Evolutionary conservation across 1,140 invertebrate species (phyloP), one percentile per base, ranked within the genome.

Genomic region (Plodia interpunctella): DNA sequence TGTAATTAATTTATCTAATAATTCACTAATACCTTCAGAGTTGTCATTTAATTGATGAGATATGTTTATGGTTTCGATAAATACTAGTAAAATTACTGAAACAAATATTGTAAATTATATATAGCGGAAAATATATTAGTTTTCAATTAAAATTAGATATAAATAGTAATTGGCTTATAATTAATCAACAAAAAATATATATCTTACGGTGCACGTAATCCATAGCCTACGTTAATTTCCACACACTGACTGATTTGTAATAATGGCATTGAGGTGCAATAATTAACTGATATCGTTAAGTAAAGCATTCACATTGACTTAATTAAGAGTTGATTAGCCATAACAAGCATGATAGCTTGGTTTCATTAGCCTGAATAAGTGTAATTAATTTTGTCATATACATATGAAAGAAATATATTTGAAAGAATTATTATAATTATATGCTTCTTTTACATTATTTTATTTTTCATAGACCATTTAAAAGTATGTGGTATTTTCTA

Each of bases 261-360:
- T 15, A 44, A 44, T 13, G 32, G 38, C 15, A 3, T 44, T 44
- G 2, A n/a, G 3, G 15, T 44, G n/a, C 15, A n/a, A 1, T 73
- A 63, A 70, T 69, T 59, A 65, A 63, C 53, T 60, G 62, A 60
- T 70, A 72, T 72, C 67, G 67, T 60, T 66, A 65, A n/a, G n/a
- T n/a, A n/a, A 66, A 65, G 35, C 57, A 54, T 65, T 56, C 57
- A 66, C 62, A 66, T 55, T 21, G 52, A 60, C 35, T 64, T 64
- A 66, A 66, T 65, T 59, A 66, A 52, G 58, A 17, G 35, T 55
- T 57, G 28, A 68, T 69, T 63, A 59, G 58, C 60, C 60, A n/a
- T 9, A 52, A 51, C 58, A 32, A 55, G 13, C 13, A 44, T 44
- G 38, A 15, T 4, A 44, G 13, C 38, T 44, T 44, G 10, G 11